Percentiles rank a stretch among this genome's conserved stretches.
phyloP scores from a whole-genome alignment of 2,113 vertebrate species.

The Struthio camelus region DNA sequence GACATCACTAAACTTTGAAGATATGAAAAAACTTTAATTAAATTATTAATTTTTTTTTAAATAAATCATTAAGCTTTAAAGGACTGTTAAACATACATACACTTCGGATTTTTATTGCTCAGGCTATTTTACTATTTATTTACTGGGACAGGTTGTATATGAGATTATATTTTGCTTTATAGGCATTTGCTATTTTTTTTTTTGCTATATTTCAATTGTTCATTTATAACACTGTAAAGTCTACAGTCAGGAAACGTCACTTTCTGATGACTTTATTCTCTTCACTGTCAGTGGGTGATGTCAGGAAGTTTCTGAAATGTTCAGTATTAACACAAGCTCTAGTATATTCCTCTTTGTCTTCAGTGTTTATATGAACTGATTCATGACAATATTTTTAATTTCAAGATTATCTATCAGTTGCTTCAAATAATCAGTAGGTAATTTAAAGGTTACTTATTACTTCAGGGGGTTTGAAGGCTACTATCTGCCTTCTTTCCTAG shows the following conservation, averaged over 20 bases:
- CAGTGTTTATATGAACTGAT: not conserved
- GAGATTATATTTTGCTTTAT: not conserved
- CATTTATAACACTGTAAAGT: not conserved
- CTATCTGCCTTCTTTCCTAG: not conserved
- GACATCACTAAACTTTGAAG: not conserved
- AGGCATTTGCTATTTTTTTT: not conserved
- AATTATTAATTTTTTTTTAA: conserved; percentile 10
- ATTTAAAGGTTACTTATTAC: not conserved
- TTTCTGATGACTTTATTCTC: not conserved
- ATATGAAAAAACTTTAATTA: not conserved
- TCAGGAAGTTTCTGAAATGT: not conserved
- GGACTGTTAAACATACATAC: not conserved
- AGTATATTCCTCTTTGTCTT: not conserved
- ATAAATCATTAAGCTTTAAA: not conserved
- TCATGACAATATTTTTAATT: not conserved
- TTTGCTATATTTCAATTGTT: not conserved
- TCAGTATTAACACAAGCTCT: not conserved
- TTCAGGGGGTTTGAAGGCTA: not conserved
- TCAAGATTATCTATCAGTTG: not conserved
- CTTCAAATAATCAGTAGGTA: not conserved
- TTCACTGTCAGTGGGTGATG: not conserved
- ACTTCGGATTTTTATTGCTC: not conserved
- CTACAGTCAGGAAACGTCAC: not conserved
- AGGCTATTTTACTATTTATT: not conserved
- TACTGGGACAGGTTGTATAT: not conserved